phyloP scores from a whole-genome alignment of 2,113 vertebrate species.

The Strigops habroptila region DNA sequence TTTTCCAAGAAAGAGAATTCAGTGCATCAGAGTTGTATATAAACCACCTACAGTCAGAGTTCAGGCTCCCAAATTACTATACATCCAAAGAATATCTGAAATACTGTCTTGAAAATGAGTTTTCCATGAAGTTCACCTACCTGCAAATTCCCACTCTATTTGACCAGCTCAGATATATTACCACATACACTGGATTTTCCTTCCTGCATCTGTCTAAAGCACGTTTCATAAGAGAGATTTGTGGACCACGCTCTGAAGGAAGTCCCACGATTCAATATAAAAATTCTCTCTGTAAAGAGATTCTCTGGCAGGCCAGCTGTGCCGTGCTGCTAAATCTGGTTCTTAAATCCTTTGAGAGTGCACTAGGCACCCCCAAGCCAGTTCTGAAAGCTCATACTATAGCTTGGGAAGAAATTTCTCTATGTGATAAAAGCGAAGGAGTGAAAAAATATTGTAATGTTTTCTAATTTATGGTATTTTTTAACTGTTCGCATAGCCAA shows the following conservation, averaged over 20 bases:
- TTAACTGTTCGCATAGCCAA: not conserved
- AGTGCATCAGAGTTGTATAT: not conserved
- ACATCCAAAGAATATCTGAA: not conserved
- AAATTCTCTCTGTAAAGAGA: slow-evolving; percentile 50
- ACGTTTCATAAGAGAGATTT: slow-evolving; percentile 20
- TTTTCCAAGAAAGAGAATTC: not conserved
- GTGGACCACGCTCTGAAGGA: not conserved
- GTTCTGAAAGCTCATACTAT: slow-evolving; percentile 40
- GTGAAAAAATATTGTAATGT: not conserved
- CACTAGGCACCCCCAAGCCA: not conserved
- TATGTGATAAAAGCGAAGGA: slow-evolving; percentile 19
- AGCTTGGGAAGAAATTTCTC: slow-evolving; percentile 41
- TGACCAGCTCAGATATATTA: not conserved
- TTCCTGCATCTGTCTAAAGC: slow-evolving; percentile 14
- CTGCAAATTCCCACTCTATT: slow-evolving; percentile 10
- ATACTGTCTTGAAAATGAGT: not conserved
- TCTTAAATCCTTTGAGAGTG: slow-evolving; percentile 53
- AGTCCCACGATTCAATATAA: slow-evolving; percentile 53
- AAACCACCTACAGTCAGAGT: not conserved
- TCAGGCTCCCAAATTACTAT: not conserved
- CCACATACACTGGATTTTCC: not conserved
- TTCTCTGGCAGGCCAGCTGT: slow-evolving; percentile 51
- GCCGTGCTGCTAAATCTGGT: slow-evolving; percentile 45
- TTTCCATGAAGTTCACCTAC: not conserved
- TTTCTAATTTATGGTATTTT: not conserved